Evolutionary conservation across 2,888 invertebrate species (phyloP).

Genomic region (Leucophora obtusa): DNA sequence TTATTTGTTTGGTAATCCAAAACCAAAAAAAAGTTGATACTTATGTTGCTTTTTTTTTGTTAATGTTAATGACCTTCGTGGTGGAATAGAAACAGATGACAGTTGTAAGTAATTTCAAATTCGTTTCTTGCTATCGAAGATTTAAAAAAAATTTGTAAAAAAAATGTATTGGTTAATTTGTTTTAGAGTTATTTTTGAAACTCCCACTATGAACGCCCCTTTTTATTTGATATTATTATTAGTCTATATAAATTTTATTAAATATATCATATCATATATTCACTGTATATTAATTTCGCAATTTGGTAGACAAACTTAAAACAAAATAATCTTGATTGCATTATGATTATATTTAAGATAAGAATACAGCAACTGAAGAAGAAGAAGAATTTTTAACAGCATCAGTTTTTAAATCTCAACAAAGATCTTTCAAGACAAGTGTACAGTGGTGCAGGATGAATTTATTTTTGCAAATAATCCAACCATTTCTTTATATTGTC

Average conservation of each 20-base stretch:
- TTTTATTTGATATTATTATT: neutral
- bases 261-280: no score
- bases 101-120: neutral
- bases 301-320: neutral
- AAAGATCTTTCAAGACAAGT: no score
- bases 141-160: neutral
- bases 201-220: neutral
- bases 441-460: no score
- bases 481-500: no score
- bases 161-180: neutral
- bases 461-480: no score
- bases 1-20: slow-evolving; percentile 18
- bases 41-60: slow-evolving; percentile 5
- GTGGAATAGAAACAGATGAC: slow-evolving; percentile 19
- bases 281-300: neutral
- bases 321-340: slow-evolving; percentile 1
- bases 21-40: neutral
- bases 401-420: no score
- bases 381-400: neutral
- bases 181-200: neutral
- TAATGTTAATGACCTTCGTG: slow-evolving; percentile 48
- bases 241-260: neutral
- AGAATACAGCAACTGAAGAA: neutral
- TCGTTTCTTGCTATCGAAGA: neutral
- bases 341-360: slow-evolving; percentile 1